These are phyloP conservation scores for Coracopsis vasa DNA, from an alignment of 2,113 vertebrate species.

Conservation along the genomic window DNA sequence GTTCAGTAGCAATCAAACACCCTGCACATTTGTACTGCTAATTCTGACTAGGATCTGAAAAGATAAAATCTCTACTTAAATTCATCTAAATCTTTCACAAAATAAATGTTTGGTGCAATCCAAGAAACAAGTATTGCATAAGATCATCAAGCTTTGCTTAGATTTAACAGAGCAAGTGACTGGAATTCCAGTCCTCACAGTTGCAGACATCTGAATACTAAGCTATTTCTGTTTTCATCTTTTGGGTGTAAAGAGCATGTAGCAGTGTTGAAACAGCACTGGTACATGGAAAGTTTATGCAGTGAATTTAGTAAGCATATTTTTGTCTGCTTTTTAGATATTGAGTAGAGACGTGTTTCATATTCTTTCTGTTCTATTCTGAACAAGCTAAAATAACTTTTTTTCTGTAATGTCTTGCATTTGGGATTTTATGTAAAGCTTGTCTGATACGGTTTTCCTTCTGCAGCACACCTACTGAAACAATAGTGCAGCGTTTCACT, in stretches of 20 bases:
- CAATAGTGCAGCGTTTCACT: neutral
- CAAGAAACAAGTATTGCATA: neutral
- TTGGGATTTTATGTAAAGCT: neutral
- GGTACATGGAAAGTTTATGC: neutral
- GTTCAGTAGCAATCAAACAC: neutral
- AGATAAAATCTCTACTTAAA: slow-evolving; percentile 5
- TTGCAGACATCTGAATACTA: neutral
- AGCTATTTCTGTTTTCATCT: neutral
- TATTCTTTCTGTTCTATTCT: neutral
- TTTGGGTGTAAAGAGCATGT: neutral
- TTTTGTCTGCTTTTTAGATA: neutral
- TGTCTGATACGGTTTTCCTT: neutral
- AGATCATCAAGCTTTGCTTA: neutral
- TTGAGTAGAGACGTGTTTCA: neutral
- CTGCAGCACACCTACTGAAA: neutral
- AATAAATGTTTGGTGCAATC: neutral
- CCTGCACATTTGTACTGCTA: neutral
- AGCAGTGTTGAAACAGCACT: neutral
- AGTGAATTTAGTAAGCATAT: neutral
- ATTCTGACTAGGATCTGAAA: neutral
- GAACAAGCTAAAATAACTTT: neutral
- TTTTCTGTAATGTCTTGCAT: neutral
- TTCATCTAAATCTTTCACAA: neutral
- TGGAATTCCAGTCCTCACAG: neutral
- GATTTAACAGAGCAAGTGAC: neutral